phyloP scores from a whole-genome alignment of 2,888 invertebrate genomes.

The Saturnia japonica region DNA sequence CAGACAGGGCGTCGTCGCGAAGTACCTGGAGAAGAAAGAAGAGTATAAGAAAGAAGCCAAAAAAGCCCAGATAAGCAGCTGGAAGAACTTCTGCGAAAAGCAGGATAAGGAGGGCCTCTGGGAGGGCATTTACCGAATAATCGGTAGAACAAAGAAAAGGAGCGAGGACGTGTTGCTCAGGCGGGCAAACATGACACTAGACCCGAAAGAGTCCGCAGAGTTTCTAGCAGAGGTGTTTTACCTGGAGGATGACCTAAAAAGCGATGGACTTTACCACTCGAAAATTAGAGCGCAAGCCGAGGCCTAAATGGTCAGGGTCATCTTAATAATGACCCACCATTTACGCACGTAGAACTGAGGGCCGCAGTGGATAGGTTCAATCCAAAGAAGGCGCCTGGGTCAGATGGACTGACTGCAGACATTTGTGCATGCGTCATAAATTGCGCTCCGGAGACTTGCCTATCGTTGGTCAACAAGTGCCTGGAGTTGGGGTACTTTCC shows the following conservation, averaged over 20 bases:
- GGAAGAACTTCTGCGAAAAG: conserved; percentile 24
- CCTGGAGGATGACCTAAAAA: background rate
- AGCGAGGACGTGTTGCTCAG: too few species aligned
- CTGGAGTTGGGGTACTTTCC: conserved; percentile 10
- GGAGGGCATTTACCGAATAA: too few species aligned
- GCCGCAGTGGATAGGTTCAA: too few species aligned
- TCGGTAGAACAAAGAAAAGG: too few species aligned
- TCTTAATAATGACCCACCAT: conserved; percentile 24
- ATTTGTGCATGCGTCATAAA: too few species aligned
- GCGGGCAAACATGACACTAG: too few species aligned
- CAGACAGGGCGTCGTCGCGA: background rate
- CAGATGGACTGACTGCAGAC: too few species aligned
- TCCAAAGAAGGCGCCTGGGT: too few species aligned
- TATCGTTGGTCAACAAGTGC: conserved; percentile 18
- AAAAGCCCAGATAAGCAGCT: conserved; percentile 18
- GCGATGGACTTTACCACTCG: conserved; percentile 19
- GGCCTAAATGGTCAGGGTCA: background rate
- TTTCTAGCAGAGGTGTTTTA: conserved; percentile 14
- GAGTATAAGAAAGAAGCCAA: background rate
- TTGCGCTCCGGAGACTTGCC: background rate
- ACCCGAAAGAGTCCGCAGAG: too few species aligned
- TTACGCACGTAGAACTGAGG: conserved; percentile 22
- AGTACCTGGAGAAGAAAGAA: conserved; percentile 7
- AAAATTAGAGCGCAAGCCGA: background rate
- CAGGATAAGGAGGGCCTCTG: conserved; percentile 21